These are phyloP conservation scores for Eira barbara DNA, from an alignment of 2,113 vertebrate genomes.

Conservation along the genomic window DNA sequence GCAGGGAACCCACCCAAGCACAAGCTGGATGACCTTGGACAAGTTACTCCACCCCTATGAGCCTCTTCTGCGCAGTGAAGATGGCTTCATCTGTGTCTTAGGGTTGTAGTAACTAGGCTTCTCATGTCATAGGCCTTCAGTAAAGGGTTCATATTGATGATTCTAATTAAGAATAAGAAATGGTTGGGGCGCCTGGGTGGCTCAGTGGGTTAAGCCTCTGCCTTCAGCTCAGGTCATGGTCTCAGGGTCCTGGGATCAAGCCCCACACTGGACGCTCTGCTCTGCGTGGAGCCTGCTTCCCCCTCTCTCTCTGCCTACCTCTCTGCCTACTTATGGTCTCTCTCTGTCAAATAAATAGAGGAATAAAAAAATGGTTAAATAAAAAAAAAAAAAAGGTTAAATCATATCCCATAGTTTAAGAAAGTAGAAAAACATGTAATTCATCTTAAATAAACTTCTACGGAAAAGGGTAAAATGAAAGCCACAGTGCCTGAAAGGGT, in stretches of 20 bases:
- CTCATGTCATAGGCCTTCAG: neutral
- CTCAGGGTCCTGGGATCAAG: too few relatives aligned
- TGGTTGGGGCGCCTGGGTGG: neutral
- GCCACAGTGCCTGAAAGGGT: neutral
- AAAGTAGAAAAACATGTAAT: neutral
- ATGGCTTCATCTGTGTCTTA: neutral
- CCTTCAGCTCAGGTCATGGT: too few relatives aligned
- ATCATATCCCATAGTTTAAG: neutral
- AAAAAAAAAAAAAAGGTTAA: neutral
- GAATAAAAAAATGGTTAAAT: neutral
- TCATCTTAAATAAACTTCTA: neutral
- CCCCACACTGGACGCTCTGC: too few relatives aligned
- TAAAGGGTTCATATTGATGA: neutral
- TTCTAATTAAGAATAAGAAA: conserved; percentile 11
- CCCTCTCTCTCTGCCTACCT: too few relatives aligned
- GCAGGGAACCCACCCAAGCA: neutral
- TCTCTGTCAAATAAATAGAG: too few relatives aligned
- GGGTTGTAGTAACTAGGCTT: neutral
- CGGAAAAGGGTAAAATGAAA: neutral
- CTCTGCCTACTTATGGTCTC: too few relatives aligned
- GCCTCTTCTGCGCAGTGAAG: neutral
- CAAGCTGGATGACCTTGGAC: neutral
- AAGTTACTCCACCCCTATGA: neutral
- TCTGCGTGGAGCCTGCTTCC: too few relatives aligned
- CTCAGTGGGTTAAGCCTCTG: too few relatives aligned